A percentile compares a stretch with the other conserved stretches of the same genome.
These are phyloP conservation scores for Porites lutea DNA, from an alignment of 64 coral and sea anemone species.

Conservation along the genomic window DNA sequence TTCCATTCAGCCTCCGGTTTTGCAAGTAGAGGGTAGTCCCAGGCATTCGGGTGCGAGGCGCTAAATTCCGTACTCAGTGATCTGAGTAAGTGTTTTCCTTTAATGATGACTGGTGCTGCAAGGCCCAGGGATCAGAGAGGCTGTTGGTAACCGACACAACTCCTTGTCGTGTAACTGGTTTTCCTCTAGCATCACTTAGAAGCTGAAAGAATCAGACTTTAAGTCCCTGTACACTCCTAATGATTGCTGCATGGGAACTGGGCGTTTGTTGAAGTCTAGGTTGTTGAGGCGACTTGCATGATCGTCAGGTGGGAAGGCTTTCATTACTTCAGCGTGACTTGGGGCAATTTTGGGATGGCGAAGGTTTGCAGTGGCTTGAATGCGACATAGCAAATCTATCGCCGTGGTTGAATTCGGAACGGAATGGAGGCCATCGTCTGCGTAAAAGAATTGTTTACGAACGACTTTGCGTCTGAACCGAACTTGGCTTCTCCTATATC, in stretches of 20 bases:
- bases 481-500: constrained; percentile 26
- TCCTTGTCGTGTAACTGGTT: not conserved
- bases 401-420: not conserved
- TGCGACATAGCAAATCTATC: constrained; percentile 36
- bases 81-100: not conserved
- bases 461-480: constrained; percentile 38
- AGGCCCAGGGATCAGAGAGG: constrained; percentile 9
- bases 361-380: not conserved
- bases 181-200: not conserved
- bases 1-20: constrained; percentile 50
- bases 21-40: constrained; percentile 58
- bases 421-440: constrained; percentile 58
- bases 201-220: not conserved
- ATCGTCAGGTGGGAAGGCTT: constrained; percentile 7
- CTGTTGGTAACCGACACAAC: not conserved
- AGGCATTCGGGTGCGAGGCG: constrained; percentile 3
- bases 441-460: constrained; percentile 51
- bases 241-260: not conserved
- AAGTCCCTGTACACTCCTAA: constrained; percentile 27
- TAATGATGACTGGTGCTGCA: not conserved
- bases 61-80: constrained; percentile 17
- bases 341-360: too few relatives aligned
- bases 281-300: not conserved
- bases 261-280: not conserved
- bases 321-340: not conserved